Percentiles rank a stretch among this genome's conserved stretches.
These are phyloP conservation scores for Pseudomugil gertrudae DNA, from an alignment of 2,797 vertebrate genomes.

Conservation along the genomic window DNA sequence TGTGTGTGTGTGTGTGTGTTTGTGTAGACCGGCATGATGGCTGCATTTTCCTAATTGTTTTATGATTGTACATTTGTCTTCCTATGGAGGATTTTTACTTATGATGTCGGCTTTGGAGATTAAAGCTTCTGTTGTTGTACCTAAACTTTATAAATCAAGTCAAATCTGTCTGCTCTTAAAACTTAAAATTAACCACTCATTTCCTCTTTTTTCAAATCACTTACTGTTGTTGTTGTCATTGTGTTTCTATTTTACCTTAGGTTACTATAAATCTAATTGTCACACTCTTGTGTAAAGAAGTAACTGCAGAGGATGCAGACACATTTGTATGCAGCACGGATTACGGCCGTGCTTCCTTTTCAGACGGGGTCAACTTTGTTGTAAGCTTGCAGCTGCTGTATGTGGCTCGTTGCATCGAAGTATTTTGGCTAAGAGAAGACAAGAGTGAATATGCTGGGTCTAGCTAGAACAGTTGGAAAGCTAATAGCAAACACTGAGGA, in stretches of 20 bases:
- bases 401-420: conserved; percentile 44
- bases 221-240: conserved; percentile 1
- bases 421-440: conserved; percentile 42
- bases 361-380: conserved; percentile 48
- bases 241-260: conserved; percentile 19
- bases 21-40: too few relatives aligned
- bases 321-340: conserved; percentile 51
- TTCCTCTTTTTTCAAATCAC: conserved; percentile 23
- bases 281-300: conserved; percentile 41
- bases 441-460: conserved; percentile 32
- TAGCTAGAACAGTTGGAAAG: conserved; percentile 36
- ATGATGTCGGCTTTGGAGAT: not conserved
- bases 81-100: not conserved
- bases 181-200: conserved; percentile 9
- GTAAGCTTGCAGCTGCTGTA: conserved; percentile 35
- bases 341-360: conserved; percentile 42
- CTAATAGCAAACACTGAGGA: conserved; percentile 31
- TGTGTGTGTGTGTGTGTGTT: too few relatives aligned
- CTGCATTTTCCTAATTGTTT: not conserved
- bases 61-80: not conserved
- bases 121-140: not conserved
- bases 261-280: conserved; percentile 29
- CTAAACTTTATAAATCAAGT: conserved; percentile 24
- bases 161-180: conserved; percentile 27
- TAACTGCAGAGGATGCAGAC: conserved; percentile 24